Base-by-base conservation (phyloP, 2,888 invertebrate species). In the Epinotia brunnichana region DNA sequence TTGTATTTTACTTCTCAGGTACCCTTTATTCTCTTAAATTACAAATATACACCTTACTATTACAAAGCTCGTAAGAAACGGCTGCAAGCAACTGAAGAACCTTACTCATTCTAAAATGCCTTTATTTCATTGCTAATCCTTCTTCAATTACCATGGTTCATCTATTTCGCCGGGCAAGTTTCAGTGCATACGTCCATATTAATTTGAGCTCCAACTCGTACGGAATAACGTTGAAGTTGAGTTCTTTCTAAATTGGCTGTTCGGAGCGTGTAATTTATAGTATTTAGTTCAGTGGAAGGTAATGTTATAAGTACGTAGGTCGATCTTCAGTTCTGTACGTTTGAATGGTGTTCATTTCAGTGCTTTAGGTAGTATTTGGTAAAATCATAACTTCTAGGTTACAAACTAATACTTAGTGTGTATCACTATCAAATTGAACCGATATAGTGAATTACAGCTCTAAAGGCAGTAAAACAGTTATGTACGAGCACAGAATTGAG, bases 201-300 rank as follows among this genome's bases (percentile, higher is more conserved):
- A 41, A 29, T 3, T 11, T 19, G 44, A 35, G 0, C 62, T 15
- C 24, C 19, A 15, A 54, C 35, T 56, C 48, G 44, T 54, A 48
- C 15, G 19, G 9, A 15, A 19, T 24, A 0, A 7, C 5, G 44
- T 44, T 29, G 5, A 2, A 17, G 2, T 15, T 5, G 3, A 19
- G 62, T 29, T 62, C 11, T 56, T 19, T 9, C 15, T 70, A 21
- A 13, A n/a, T 44, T 70, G 63, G 70, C 7, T 35, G 15, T 15
- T 35, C 29, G 35, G 5, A 19, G 56, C 35, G 35, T 63, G 69
- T 69, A 69, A 70, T 70, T 70, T 70, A 70, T 57, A 70, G 63
- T 57, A 63, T 63, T 70, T 48, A 63, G 63, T 70, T 56, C 29
- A 63, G 61, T 35, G 48, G 17, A 48, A 53, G 17, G 21, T 53